Conservation (phyloP, 2,113 vertebrate genomes). For the Myotis brandtii region DNA sequence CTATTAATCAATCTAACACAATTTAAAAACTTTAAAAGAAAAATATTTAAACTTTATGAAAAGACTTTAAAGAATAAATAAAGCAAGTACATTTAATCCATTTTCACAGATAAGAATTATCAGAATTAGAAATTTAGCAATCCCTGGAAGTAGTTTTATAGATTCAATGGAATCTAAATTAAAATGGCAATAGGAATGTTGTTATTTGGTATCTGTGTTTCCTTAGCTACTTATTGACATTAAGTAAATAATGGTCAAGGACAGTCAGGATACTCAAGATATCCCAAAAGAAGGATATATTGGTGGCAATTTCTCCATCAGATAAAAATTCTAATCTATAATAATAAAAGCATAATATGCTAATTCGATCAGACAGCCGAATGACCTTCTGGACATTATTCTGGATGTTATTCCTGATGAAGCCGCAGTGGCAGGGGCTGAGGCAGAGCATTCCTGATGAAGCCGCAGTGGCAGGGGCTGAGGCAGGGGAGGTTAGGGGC, state of each 20-base stretch:
- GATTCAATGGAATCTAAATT: neutral
- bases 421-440: too few species aligned
- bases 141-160: neutral
- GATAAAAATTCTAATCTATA: neutral
- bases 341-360: too few species aligned
- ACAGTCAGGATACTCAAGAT: neutral
- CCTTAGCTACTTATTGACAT: neutral
- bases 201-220: neutral
- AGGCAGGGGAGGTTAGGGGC: too few species aligned
- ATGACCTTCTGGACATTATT: too few species aligned
- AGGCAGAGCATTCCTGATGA: too few species aligned
- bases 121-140: neutral
- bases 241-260: neutral
- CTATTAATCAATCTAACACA: neutral
- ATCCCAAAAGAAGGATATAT: neutral
- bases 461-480: too few species aligned
- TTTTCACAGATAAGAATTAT: neutral
- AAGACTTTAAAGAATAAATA: neutral
- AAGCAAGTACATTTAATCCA: neutral
- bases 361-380: too few species aligned
- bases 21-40: neutral
- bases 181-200: neutral
- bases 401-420: too few species aligned
- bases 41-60: neutral
- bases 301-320: neutral